phyloP scores from a whole-genome alignment of 2,888 invertebrate genomes.

The Nomada goodeniana region DNA sequence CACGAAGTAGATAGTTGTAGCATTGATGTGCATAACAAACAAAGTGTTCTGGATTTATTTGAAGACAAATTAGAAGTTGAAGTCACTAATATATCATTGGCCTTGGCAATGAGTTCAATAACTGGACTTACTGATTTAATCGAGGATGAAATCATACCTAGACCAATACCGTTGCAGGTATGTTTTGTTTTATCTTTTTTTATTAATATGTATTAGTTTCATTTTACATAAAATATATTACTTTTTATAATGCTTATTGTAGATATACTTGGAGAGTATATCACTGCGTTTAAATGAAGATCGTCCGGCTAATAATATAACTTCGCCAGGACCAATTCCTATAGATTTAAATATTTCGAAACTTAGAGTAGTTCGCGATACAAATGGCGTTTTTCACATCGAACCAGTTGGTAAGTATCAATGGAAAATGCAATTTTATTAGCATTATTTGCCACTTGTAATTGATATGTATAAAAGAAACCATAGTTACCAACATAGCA shows the following conservation, averaged over 20 bases:
- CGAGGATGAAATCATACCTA: slow-evolving; percentile 93
- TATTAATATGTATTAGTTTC: not conserved
- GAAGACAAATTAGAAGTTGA: slow-evolving; percentile 87
- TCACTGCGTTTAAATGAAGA: slow-evolving; percentile 92
- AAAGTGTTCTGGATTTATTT: slow-evolving; percentile 84
- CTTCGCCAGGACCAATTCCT: slow-evolving; percentile 93
- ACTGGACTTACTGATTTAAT: slow-evolving; percentile 92
- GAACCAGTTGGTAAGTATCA: slow-evolving; percentile 86
- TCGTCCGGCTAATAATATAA: slow-evolving; percentile 91
- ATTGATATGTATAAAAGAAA: slow-evolving; percentile 40
- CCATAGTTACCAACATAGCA: slow-evolving; percentile 20
- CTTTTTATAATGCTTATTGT: slow-evolving; percentile 64
- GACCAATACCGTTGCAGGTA: slow-evolving; percentile 93
- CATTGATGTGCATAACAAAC: slow-evolving; percentile 84
- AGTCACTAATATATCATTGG: slow-evolving; percentile 88
- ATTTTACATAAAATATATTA: not conserved
- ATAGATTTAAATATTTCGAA: slow-evolving; percentile 90
- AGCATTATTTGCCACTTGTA: slow-evolving; percentile 76
- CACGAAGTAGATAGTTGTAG: slow-evolving; percentile 76
- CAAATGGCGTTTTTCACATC: slow-evolving; percentile 90
- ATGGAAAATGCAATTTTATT: not conserved
- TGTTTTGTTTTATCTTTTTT: slow-evolving; percentile 1
- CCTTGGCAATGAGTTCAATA: slow-evolving; percentile 92
- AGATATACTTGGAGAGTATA: slow-evolving; percentile 91
- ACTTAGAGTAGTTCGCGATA: slow-evolving; percentile 89